phyloP scores from a whole-genome alignment of 2,113 vertebrate species.

The Phyllopteryx taeniolatus region DNA sequence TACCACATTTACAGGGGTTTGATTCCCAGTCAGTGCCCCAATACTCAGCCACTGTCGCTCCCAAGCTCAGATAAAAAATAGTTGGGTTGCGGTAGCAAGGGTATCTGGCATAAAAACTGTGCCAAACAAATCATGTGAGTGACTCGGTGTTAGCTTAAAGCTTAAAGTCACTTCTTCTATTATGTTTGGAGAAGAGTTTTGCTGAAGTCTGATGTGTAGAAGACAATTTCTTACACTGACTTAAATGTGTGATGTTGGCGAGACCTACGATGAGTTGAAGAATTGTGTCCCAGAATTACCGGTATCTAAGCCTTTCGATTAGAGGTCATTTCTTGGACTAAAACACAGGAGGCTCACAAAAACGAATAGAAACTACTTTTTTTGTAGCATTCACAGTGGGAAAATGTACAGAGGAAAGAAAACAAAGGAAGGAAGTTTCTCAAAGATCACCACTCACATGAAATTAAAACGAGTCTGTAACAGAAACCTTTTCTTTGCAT shows the following conservation, averaged over 20 bases:
- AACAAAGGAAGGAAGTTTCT: neutral
- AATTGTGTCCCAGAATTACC: conserved; percentile 19
- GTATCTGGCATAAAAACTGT: neutral
- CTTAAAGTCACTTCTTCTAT: neutral
- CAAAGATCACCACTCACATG: neutral
- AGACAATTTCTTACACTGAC: conserved; percentile 7
- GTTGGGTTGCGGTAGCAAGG: too few species aligned
- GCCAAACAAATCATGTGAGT: too few species aligned
- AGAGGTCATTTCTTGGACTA: neutral
- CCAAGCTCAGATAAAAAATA: too few species aligned
- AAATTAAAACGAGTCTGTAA: neutral
- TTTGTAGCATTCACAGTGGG: neutral
- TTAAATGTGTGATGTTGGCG: conserved; percentile 8
- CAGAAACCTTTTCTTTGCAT: neutral
- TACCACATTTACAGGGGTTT: conserved; percentile 1
- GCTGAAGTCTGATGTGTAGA: conserved; percentile 21
- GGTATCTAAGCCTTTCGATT: neutral
- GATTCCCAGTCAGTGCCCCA: too few species aligned
- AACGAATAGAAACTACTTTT: neutral
- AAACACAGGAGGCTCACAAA: neutral
- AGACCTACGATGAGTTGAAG: neutral
- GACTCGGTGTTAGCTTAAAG: too few species aligned
- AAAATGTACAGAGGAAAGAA: neutral
- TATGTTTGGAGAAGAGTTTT: conserved; percentile 8
- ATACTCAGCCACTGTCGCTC: too few species aligned